Evolutionary conservation across 2,113 vertebrate species (phyloP), one percentile per base, ranked within the genome.

Genomic region (Calypte anna): DNA sequence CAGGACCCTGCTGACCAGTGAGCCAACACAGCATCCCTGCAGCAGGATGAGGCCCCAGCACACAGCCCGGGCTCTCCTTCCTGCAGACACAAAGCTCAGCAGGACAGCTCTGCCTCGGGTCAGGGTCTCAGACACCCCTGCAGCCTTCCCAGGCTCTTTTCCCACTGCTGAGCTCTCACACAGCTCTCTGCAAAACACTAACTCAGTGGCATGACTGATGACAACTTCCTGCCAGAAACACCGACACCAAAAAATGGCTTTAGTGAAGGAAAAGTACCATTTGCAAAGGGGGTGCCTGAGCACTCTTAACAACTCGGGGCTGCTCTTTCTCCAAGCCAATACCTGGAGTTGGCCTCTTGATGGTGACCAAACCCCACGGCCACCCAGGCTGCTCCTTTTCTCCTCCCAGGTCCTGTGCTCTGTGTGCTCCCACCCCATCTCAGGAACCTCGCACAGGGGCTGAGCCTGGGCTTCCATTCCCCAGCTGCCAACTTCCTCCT

Each of bases 11-110:
- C 64, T 76, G 15, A 1, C 36, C 3, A 27, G 7, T 24, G 64
- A 62, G 55, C 31, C 1, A 1, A 57, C 8, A 2, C 3, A 12
- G 48, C 8, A 15, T 18, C 31, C 73, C 2, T 0, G 0, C 0
- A 2, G 59, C 44, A 53, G 38, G 74, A n/a, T 25, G 19, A 12
- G 53, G 57, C 3, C 64, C 12, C n/a, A 24, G 66, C 30, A 24
- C 2, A 1, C 2, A 3, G 82, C n/a, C 61, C 61, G 2, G 40
- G 27, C 3, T 1, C 27, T 53, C 55, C 70, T 38, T 36, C 62
- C 75, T 14, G 10, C 3, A 0, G 43, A 4, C 28, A 23, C 0
- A 5, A 0, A 4, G 54, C 33, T 20, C 2, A 0, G 28, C 62
- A 55, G 61, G 40, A 80, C 54, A 19, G 20, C 16, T 3, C 61